phyloP scores from a whole-genome alignment of 2,888 invertebrate genomes.

The Latrodectus hesperus region DNA sequence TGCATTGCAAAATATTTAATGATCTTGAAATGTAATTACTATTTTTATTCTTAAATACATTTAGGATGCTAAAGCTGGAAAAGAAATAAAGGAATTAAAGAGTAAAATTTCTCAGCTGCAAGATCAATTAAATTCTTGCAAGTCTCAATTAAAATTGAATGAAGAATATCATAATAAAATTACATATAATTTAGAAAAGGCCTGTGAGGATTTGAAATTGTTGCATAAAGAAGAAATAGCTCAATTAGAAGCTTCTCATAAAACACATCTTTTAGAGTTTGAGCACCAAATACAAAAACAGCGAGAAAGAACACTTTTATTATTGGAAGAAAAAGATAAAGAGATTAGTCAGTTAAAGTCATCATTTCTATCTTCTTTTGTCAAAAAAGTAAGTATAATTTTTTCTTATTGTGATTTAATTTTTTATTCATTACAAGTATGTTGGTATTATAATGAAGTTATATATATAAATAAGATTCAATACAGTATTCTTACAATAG shows the following conservation, averaged over 20 bases:
- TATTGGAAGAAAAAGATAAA: conserved; percentile 86
- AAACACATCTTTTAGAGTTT: conserved; percentile 78
- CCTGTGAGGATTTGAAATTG: conserved; percentile 73
- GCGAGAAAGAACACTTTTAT: conserved; percentile 84
- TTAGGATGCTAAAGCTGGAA: conserved; percentile 60
- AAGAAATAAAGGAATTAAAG: conserved; percentile 72
- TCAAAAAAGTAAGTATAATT: conserved; percentile 35
- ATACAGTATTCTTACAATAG: too few species aligned
- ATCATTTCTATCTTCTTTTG: conserved; percentile 56
- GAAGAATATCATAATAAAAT: conserved; percentile 80
- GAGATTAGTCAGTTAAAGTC: conserved; percentile 75
- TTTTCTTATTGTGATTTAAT: too few species aligned
- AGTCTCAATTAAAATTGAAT: conserved; percentile 80
- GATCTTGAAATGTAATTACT: background rate
- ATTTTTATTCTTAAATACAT: background rate
- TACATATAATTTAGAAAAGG: conserved; percentile 72
- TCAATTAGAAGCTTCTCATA: conserved; percentile 74
- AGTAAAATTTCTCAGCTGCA: conserved; percentile 80
- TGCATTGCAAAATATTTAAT: background rate
- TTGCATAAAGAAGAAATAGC: conserved; percentile 75
- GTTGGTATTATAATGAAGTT: too few species aligned
- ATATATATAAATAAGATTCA: too few species aligned
- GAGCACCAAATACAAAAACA: conserved; percentile 86
- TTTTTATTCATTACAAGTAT: too few species aligned
- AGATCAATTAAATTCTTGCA: conserved; percentile 81